These are phyloP conservation scores for Drosophila leonis DNA, from an alignment of 2,888 invertebrate genomes.

Conservation along the genomic window DNA sequence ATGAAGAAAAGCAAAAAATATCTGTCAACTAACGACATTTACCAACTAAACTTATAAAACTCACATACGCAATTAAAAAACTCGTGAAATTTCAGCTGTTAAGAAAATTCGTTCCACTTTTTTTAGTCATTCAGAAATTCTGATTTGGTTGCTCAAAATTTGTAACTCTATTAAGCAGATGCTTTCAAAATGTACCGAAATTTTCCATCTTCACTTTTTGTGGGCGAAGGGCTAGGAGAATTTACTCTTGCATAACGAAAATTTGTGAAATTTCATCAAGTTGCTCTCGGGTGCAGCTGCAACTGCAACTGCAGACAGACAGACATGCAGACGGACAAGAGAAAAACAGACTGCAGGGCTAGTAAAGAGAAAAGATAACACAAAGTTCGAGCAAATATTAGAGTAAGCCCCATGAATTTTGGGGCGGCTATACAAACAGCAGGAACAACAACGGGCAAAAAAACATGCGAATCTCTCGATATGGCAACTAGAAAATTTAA, in stretches of 20 bases:
- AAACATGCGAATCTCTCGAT: slow-evolving; percentile 33
- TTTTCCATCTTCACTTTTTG: not conserved
- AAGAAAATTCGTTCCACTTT: not conserved
- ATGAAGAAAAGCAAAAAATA: too few relatives aligned
- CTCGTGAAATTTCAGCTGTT: not conserved
- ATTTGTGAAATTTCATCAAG: slow-evolving; percentile 40
- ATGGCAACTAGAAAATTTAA: slow-evolving; percentile 23
- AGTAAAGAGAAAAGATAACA: slow-evolving; percentile 8
- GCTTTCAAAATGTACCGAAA: slow-evolving; percentile 17
- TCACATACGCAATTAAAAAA: too few relatives aligned
- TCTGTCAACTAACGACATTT: too few relatives aligned
- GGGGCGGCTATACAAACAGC: slow-evolving; percentile 19
- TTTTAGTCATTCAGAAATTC: not conserved
- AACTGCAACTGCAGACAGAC: slow-evolving; percentile 25
- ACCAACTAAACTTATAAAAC: not conserved
- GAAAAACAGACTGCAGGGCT: slow-evolving; percentile 6
- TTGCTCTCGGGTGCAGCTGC: slow-evolving; percentile 3
- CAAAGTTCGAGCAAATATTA: slow-evolving; percentile 36
- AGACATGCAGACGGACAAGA: not conserved
- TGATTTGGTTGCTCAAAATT: not conserved
- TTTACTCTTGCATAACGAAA: slow-evolving; percentile 9
- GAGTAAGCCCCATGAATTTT: slow-evolving; percentile 26
- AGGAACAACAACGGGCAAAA: slow-evolving; percentile 10
- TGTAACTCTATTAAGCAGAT: slow-evolving; percentile 11
- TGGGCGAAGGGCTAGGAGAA: not conserved